phyloP scores from a whole-genome alignment of 2,797 vertebrate species.

The Micrastur ruficollis region DNA sequence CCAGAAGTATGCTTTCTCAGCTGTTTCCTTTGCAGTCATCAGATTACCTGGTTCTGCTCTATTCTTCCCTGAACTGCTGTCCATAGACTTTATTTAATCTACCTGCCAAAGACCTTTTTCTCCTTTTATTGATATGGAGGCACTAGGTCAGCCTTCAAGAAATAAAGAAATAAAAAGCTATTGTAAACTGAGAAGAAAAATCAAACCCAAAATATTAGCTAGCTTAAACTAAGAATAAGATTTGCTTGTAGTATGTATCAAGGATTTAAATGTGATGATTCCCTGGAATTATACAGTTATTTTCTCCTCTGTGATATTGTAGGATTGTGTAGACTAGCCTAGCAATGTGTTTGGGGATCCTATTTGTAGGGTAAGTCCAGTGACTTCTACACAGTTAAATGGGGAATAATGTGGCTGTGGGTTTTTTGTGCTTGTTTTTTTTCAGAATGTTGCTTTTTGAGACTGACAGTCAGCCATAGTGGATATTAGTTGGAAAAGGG shows the following conservation, averaged over 20 bases:
- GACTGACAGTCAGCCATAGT: background rate
- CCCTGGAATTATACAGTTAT: background rate
- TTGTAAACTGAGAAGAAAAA: background rate
- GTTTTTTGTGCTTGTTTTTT: background rate
- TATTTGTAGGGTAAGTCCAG: background rate
- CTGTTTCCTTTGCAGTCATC: background rate
- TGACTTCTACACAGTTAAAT: background rate
- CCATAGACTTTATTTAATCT: background rate
- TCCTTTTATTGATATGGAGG: background rate
- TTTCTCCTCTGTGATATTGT: background rate
- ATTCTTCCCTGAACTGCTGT: background rate
- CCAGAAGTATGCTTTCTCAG: background rate
- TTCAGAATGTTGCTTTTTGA: background rate
- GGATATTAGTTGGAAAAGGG: background rate
- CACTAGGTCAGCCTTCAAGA: background rate
- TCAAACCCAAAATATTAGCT: background rate
- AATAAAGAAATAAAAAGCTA: background rate
- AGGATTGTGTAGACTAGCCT: background rate
- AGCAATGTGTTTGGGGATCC: fast-evolving
- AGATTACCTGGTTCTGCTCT: background rate
- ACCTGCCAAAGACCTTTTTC: background rate
- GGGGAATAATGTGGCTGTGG: background rate
- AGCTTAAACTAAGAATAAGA: background rate
- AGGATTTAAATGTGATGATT: background rate
- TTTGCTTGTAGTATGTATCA: background rate